Evolutionary conservation across 1,140 invertebrate genomes (phyloP).

Genomic region (Lucilia cuprina): DNA sequence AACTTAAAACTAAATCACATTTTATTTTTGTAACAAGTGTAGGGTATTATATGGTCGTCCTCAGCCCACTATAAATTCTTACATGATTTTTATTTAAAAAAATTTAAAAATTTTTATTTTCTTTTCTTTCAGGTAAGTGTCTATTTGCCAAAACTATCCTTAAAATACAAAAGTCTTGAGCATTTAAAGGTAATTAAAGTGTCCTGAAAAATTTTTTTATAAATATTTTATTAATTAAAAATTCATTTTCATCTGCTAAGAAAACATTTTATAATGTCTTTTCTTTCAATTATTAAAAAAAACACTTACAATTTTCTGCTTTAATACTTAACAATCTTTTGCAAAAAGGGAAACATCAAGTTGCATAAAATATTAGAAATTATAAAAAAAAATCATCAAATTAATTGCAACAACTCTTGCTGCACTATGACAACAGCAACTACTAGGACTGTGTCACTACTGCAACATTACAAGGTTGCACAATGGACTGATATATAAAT

Average conservation of each 20-base stretch:
- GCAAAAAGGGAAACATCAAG: background rate
- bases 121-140: background rate
- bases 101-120: background rate
- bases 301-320: background rate
- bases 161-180: too few species aligned
- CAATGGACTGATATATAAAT: background rate
- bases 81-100: too few species aligned
- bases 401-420: background rate
- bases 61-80: too few species aligned
- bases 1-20: too few species aligned
- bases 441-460: background rate
- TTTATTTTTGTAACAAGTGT: too few species aligned
- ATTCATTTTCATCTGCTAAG: background rate
- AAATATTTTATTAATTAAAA: background rate
- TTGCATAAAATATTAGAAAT: slow-evolving; percentile 4
- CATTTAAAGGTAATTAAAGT: too few species aligned
- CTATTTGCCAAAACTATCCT: background rate
- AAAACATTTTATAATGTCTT: background rate
- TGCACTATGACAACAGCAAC: background rate
- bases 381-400: background rate
- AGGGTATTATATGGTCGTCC: too few species aligned
- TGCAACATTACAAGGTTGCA: background rate
- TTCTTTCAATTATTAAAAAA: background rate
- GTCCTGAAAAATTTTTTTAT: too few species aligned
- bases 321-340: background rate